Conservation (phyloP, 1,140 invertebrate species). For the Andricus grossulariae region DNA sequence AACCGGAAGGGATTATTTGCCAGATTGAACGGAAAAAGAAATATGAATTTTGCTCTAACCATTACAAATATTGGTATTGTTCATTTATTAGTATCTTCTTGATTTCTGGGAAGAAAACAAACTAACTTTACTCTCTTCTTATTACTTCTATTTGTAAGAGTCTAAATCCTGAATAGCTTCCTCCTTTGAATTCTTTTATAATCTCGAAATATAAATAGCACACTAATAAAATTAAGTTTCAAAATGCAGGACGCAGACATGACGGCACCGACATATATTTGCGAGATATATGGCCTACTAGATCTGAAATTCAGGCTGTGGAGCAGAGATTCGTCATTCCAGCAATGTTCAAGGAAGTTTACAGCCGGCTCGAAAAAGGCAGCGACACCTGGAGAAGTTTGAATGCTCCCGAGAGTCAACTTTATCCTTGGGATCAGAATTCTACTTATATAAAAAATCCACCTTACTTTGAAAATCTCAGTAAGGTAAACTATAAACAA, state of each 20-base stretch:
- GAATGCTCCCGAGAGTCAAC: slow-evolving; percentile 85
- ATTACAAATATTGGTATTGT: no score
- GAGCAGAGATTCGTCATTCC: slow-evolving; percentile 95
- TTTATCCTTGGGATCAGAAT: slow-evolving; percentile 94
- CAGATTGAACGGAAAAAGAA: no score
- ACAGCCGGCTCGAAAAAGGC: slow-evolving; percentile 90
- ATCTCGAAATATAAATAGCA: no score
- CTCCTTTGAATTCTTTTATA: no score
- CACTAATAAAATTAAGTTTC: background rate
- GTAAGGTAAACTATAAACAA: slow-evolving; percentile 74
- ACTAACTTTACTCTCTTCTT: no score
- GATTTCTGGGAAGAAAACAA: no score
- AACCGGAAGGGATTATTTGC: no score
- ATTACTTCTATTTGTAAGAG: no score
- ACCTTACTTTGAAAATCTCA: slow-evolving; percentile 96
- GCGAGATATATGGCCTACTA: slow-evolving; percentile 95
- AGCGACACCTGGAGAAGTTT: slow-evolving; percentile 91
- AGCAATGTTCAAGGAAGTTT: slow-evolving; percentile 97
- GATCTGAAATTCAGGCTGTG: slow-evolving; percentile 92
- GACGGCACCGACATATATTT: slow-evolving; percentile 89
- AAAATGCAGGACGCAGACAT: slow-evolving; percentile 77
- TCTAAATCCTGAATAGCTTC: no score
- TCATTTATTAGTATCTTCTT: no score
- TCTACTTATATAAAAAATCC: slow-evolving; percentile 98
- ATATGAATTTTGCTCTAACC: no score